These are phyloP conservation scores for Aphelenchoides besseyi DNA, from an alignment of 1,140 invertebrate genomes.

Conservation along the genomic window DNA sequence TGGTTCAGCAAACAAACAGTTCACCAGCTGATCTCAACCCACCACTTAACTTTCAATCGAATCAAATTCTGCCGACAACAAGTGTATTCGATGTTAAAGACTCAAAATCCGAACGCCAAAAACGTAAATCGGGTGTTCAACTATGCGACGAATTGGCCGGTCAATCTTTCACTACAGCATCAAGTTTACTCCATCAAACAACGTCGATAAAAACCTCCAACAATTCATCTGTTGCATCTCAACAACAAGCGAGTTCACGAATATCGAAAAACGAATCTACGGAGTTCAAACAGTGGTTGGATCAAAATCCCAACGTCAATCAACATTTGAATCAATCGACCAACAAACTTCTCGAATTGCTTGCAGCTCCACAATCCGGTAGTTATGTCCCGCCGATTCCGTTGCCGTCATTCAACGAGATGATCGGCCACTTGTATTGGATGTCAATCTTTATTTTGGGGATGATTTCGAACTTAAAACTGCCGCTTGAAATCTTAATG, in stretches of 20 bases:
- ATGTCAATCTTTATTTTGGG: neutral
- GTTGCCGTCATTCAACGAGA: neutral
- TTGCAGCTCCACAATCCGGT: neutral
- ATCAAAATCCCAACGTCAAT: neutral
- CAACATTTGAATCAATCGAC: neutral
- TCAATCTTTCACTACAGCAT: too few species aligned
- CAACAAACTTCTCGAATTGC: neutral
- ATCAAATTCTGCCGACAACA: too few species aligned
- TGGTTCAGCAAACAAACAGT: too few species aligned
- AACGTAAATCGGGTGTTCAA: neutral
- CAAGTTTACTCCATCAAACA: too few species aligned
- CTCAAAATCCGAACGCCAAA: neutral
- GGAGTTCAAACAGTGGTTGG: too few species aligned
- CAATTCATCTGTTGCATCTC: too few species aligned
- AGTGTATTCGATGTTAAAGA: too few species aligned
- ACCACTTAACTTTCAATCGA: too few species aligned
- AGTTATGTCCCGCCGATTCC: neutral
- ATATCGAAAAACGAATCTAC: too few species aligned
- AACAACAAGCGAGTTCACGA: too few species aligned
- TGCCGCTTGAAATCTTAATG: neutral
- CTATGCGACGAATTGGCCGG: neutral
- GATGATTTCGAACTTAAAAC: neutral
- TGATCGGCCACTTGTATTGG: neutral
- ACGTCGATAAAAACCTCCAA: too few species aligned
- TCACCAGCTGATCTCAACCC: too few species aligned